Conservation (phyloP, 2,797 vertebrate species). For the Limnodromus scolopaceus region DNA sequence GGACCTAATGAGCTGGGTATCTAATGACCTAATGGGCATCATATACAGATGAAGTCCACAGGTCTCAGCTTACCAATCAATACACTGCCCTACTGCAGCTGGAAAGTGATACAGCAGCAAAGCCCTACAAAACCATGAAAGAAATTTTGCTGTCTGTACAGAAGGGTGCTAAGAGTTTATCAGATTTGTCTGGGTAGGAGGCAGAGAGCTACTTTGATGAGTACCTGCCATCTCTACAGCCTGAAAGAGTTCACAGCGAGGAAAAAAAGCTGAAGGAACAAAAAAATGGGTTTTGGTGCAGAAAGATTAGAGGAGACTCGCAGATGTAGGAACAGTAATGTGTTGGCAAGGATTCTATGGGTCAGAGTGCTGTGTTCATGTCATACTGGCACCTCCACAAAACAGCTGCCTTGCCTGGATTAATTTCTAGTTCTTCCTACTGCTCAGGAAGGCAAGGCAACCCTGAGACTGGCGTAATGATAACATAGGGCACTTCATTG, state of each 20-base stretch:
- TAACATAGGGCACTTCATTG: background rate
- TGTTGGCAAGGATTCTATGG: background rate
- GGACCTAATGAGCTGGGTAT: background rate
- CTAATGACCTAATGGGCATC: too few species aligned
- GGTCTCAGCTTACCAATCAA: background rate
- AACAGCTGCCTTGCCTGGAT: background rate
- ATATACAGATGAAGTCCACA: background rate
- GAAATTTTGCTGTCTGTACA: background rate
- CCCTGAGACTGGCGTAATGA: fast-evolving
- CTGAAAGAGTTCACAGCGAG: background rate
- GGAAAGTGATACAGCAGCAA: background rate
- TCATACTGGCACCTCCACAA: background rate
- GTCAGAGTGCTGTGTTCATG: background rate
- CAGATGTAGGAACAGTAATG: background rate
- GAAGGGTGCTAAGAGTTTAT: background rate
- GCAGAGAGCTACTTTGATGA: background rate
- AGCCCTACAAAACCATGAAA: background rate
- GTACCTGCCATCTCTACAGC: background rate
- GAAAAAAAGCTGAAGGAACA: background rate
- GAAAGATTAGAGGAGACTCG: background rate
- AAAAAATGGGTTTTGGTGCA: background rate
- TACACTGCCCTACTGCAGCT: background rate
- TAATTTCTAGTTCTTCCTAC: background rate
- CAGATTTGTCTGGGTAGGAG: background rate
- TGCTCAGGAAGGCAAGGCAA: background rate